Base-by-base conservation (phyloP, 2,797 vertebrate genomes). In the Sebastes diploproa region DNA sequence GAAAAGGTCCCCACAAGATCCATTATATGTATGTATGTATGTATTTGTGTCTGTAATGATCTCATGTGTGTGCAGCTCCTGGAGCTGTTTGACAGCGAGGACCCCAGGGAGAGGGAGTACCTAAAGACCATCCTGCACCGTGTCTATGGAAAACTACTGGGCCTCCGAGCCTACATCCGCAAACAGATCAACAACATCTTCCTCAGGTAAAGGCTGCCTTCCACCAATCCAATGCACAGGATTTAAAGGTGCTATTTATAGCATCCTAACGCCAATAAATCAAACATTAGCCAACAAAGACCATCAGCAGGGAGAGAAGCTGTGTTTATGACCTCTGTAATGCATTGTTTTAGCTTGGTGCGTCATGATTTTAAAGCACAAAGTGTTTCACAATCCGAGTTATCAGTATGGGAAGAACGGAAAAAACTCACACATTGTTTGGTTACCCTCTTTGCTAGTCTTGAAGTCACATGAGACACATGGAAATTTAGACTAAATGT, bases 171-270 rank as follows among this genome's bases (percentile, higher is more conserved):
- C 30, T 98, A 98, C 82, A 98, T 98, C 91, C 97, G 97, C 89
- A 98, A 98, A 91, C 97, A 98, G 88, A 98, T 98, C 94, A 98
- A 97, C 95, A 97, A 98, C 92, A 98, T 98, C 94, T 98, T 98
- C 90, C 97, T 98, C 91, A 96, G 96, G 97, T 98, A 92, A 83
- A 22, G 25, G 23, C 79, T 50, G 20, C 65, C 22, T 30, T 34
- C 58, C 63, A 22, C 42, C 50, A 29, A 59, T 55, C 56, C 34
- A 32, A 29, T 36, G 65, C 60, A 25, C 59, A n/a, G 78, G 46
- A 46, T 30, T 61, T 52, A 75, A 82, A 63, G n/a, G 16, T 1
- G 36, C 62, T 75, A 67, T 80, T 73, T 75, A 77, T 50, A 70
- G 72, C 59, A 2, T 52, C 58, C 42, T 18, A 55, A 55, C 46